Evolutionary conservation across 2,113 vertebrate genomes (phyloP).

Genomic region (Paradoxurus hermaphroditus): DNA sequence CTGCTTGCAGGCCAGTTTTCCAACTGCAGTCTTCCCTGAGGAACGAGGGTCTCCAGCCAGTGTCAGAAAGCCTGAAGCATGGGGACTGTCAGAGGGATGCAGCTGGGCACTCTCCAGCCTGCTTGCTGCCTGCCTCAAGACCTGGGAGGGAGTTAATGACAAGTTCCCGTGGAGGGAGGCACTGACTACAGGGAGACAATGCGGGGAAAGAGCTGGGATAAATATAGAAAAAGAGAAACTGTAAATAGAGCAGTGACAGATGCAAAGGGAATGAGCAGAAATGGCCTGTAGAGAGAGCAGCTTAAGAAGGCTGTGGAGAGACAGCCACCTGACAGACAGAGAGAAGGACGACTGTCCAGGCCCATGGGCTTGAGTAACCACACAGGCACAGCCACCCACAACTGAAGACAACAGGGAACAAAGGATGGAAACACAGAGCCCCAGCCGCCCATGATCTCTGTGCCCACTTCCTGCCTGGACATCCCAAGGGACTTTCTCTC

Average conservation of each 20-base stretch:
- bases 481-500: constrained; percentile 33
- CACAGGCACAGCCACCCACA: neutral
- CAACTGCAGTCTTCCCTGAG: neutral
- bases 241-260: constrained; percentile 64
- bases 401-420: neutral
- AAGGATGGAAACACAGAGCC: neutral
- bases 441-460: constrained; percentile 14
- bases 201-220: constrained; percentile 28
- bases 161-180: neutral
- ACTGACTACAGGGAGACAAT: constrained; percentile 44
- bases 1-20: neutral
- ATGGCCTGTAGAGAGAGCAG: neutral
- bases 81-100: neutral
- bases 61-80: neutral
- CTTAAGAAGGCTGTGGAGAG: neutral
- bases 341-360: accelerated
- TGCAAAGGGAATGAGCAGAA: constrained; percentile 29
- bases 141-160: neutral
- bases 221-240: constrained; percentile 67
- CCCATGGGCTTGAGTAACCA: neutral
- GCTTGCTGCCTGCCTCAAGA: neutral
- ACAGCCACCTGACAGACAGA: neutral
- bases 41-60: neutral
- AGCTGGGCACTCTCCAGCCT: neutral
- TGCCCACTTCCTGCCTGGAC: neutral